phyloP scores from a whole-genome alignment of 2,797 vertebrate genomes.

The Sebastes vulpes region DNA sequence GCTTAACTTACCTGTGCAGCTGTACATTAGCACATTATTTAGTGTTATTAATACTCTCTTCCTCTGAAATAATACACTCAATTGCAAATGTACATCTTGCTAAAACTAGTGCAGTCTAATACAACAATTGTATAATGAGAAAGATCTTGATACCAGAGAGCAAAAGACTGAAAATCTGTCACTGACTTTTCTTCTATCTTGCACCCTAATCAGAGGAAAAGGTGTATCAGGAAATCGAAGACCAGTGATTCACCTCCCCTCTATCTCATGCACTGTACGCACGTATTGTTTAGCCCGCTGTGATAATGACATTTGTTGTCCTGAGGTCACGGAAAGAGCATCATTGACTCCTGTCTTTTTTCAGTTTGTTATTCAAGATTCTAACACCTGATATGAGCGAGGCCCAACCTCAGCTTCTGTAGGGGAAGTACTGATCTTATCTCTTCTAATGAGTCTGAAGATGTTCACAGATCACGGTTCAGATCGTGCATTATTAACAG shows the following conservation, averaged over 20 bases:
- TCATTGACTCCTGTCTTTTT: not conserved
- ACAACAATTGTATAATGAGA: not conserved
- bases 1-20: not conserved
- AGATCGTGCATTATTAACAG: not conserved
- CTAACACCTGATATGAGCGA: conserved; percentile 30
- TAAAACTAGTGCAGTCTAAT: not conserved
- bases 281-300: not conserved
- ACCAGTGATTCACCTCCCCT: not conserved
- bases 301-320: not conserved
- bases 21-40: not conserved
- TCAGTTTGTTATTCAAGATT: conserved; percentile 42
- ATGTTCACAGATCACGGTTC: not conserved
- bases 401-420: not conserved
- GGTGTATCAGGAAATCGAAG: not conserved
- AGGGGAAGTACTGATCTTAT: conserved; percentile 15
- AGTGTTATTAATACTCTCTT: not conserved
- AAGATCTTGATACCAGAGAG: not conserved
- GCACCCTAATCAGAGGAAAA: conserved; percentile 9
- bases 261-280: not conserved
- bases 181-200: not conserved
- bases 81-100: not conserved
- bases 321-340: not conserved
- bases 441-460: not conserved
- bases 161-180: not conserved
- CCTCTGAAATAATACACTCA: not conserved